Conservation (phyloP, 2,113 vertebrate species). For the Micronycteris hirsuta region DNA sequence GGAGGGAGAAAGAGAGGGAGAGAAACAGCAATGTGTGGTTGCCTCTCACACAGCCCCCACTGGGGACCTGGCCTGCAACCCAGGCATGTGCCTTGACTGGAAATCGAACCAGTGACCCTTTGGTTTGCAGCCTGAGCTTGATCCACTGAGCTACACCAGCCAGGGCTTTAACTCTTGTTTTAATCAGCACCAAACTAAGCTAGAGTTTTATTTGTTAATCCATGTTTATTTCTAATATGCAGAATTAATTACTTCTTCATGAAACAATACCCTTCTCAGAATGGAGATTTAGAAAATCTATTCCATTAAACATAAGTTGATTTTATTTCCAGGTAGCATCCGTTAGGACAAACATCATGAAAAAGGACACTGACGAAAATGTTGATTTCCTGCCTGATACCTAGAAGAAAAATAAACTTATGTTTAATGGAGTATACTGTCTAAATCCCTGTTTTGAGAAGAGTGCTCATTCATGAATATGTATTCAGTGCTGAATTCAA, state of each 20-base stretch:
- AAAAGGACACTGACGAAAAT: slow-evolving; percentile 66
- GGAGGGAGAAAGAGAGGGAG: too few relatives aligned
- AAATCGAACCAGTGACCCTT: too few relatives aligned
- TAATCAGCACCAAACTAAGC: slow-evolving; percentile 22
- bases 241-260: slow-evolving; percentile 3
- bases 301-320: slow-evolving; percentile 58
- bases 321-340: slow-evolving; percentile 69
- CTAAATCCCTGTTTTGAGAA: slow-evolving; percentile 62
- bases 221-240: slow-evolving; percentile 11
- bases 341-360: slow-evolving; percentile 60
- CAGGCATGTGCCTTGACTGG: too few relatives aligned
- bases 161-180: too few relatives aligned
- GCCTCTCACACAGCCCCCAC: too few relatives aligned
- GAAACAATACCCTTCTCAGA: not conserved
- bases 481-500: slow-evolving; percentile 67
- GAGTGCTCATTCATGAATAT: slow-evolving; percentile 62
- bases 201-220: slow-evolving; percentile 14
- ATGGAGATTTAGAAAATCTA: slow-evolving; percentile 34
- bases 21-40: too few relatives aligned
- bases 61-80: too few relatives aligned
- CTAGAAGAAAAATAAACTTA: slow-evolving; percentile 69
- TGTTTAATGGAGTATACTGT: slow-evolving; percentile 65
- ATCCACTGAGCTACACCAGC: too few relatives aligned
- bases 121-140: too few relatives aligned
- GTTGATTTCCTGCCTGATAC: slow-evolving; percentile 53